A percentile compares a stretch with the other conserved stretches of the same genome.
phyloP scores from a whole-genome alignment of 2,888 invertebrate species.

The Dryomyza anilis region DNA sequence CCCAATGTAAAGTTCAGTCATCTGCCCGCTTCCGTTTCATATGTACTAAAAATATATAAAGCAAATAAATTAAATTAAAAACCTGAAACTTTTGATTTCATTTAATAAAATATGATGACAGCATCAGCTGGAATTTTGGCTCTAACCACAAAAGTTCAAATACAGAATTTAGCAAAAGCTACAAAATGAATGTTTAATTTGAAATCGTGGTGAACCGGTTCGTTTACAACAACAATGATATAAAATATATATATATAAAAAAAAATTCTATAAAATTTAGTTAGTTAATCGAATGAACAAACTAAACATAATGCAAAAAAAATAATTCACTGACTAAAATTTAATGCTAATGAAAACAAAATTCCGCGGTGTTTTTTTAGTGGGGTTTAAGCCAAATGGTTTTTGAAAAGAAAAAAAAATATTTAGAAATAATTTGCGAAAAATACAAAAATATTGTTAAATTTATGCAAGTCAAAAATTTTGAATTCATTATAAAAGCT shows the following conservation, averaged over 20 bases:
- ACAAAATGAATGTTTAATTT: no score
- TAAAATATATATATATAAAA: not conserved
- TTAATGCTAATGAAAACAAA: constrained; percentile 35
- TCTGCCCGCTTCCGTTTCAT: no score
- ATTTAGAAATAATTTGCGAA: no score
- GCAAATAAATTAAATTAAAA: no score
- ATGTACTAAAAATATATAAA: no score
- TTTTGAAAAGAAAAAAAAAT: no score
- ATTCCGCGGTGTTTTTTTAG: constrained; percentile 17
- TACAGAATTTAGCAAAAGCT: constrained; percentile 30
- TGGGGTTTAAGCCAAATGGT: no score
- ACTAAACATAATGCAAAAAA: not conserved
- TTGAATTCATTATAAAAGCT: no score
- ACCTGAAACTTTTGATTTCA: constrained; percentile 29
- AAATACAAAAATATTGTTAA: constrained; percentile 13
- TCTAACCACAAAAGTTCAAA: not conserved
- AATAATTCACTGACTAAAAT: constrained; percentile 15
- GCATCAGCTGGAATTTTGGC: constrained; percentile 32
- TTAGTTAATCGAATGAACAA: no score
- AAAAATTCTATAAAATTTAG: no score
- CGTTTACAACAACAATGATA: not conserved
- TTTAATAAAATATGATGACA: constrained; percentile 31
- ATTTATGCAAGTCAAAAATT: constrained; percentile 18
- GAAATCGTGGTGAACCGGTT: constrained; percentile 37
- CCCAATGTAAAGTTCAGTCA: no score